Base-by-base conservation (phyloP, 1,140 invertebrate genomes). In the Physella acuta region DNA sequence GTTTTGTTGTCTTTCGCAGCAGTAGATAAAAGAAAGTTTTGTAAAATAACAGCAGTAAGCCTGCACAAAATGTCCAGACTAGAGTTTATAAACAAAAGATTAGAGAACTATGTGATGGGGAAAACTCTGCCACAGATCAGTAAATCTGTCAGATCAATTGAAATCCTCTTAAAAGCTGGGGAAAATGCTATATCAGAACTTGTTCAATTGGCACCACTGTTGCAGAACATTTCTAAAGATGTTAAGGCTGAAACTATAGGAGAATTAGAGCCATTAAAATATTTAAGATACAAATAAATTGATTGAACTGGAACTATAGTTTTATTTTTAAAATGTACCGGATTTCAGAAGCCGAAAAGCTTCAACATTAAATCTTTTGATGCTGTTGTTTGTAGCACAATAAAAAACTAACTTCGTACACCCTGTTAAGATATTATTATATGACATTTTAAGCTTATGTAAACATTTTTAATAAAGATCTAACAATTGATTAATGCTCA, bases 201-300 rank as follows among this genome's bases (percentile, higher is more conserved):
- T 16, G 30, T 26, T 14, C 16, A 31, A 14, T 8, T 64, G 3
- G 62, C 30, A 3, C 44, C 62, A 8, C 24, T 20, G 24, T 53
- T 64, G 26, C 62, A 64, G 28, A 1, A 53, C 31, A 16, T 64
- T 14, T 64, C 62, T 17, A 64, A 64, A 24, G 62, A 52, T 26
- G 26, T 64, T 2, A 49, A 51, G 1, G 52, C 62, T 33, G 8
- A 16, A 3, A 33, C 16, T 17, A 33, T 64, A 14, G 49, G 44
- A 16, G 62, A 52, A 8, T n/a, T 64, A 1, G 44, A 64, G 31
- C 39, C 49, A 52, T 49, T 31, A 2, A 30, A 31, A 49, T n/a
- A 2, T 17, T 16, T 64, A 16, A 3, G 33, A 11, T 64, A 64
- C 62, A 64, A 52, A 34, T 64, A 33, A 64, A 44, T 30, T n/a